Evolutionary conservation across 23 tunicate genomes (phyloP).

Genomic region (Styela clava): DNA sequence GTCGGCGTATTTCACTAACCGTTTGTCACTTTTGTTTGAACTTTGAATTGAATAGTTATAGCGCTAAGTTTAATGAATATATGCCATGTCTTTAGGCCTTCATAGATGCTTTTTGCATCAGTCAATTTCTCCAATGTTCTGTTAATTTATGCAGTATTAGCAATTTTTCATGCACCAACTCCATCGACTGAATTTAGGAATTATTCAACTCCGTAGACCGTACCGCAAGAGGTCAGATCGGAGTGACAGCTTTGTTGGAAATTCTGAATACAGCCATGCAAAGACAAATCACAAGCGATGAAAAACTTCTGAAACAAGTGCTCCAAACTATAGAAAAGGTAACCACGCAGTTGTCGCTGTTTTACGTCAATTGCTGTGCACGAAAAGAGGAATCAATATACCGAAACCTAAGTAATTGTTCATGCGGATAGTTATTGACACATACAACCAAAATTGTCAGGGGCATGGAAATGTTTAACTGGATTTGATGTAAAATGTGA

Average conservation of each 20-base stretch:
- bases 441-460: background rate
- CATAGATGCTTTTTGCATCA: background rate
- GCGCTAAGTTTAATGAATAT: background rate
- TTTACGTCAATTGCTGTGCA: no score
- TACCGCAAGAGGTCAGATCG: constrained; percentile 73
- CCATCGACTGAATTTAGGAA: no score
- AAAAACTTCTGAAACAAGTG: constrained; percentile 55
- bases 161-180: no score
- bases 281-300: constrained; percentile 63
- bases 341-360: no score
- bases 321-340: constrained; percentile 77
- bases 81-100: background rate
- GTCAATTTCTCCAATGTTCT: no score
- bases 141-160: no score
- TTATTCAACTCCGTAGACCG: constrained; percentile 71
- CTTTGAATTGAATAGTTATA: no score
- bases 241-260: constrained; percentile 65
- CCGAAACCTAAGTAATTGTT: background rate
- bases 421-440: background rate
- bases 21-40: no score
- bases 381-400: no score
- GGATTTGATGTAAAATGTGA: no score
- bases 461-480: no score
- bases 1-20: no score
- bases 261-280: constrained; percentile 62